Evolutionary conservation across 2,888 invertebrate species (phyloP).

Genomic region (Tenthredo scrophulariae): DNA sequence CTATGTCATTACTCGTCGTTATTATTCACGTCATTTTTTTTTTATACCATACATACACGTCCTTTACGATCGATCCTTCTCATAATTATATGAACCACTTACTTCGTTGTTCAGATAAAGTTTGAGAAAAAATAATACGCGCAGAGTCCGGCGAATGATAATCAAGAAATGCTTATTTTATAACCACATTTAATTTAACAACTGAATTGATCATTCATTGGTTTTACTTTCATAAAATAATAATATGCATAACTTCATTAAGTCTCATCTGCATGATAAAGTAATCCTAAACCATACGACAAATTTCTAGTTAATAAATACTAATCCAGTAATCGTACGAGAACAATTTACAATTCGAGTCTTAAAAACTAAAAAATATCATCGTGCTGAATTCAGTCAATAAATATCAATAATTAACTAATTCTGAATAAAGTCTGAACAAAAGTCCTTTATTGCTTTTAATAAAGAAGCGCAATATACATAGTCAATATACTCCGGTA

Average conservation of each 20-base stretch:
- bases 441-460: not conserved
- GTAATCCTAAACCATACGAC: not conserved
- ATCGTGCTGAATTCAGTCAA: not conserved
- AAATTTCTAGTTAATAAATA: not conserved
- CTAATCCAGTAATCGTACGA: not conserved
- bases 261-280: not conserved
- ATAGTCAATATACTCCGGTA: not conserved
- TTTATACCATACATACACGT: not conserved
- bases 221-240: not conserved
- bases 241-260: not conserved
- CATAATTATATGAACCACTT: not conserved
- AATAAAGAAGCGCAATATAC: not conserved
- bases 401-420: not conserved
- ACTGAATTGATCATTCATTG: not conserved
- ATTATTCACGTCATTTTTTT: not conserved
- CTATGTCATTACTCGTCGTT: conserved; percentile 69
- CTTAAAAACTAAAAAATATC: too few species aligned
- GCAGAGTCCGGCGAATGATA: not conserved
- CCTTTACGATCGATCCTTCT: not conserved
- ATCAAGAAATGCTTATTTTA: not conserved
- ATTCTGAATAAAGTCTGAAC: not conserved
- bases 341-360: too few species aligned
- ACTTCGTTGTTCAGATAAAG: not conserved
- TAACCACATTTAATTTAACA: not conserved
- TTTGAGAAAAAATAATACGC: not conserved